Evolutionary conservation across 2,113 vertebrate species (phyloP).

Genomic region (Oriolus oriolus): DNA sequence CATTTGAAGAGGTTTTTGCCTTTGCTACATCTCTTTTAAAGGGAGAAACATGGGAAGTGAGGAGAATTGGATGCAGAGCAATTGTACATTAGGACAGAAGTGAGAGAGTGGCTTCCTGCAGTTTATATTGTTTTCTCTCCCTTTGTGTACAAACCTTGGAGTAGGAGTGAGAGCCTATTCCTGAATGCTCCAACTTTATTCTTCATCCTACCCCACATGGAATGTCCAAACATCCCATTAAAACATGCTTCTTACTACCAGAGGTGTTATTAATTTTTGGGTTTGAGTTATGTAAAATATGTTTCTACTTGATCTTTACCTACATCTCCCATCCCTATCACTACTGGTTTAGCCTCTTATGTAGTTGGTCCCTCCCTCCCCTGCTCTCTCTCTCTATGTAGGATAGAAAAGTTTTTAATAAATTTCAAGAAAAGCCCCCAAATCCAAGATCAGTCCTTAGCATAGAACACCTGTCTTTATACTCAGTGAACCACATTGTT

Average conservation of each 20-base stretch:
- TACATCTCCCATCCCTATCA: neutral
- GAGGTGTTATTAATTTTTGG: neutral
- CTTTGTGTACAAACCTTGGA: neutral
- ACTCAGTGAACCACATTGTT: neutral
- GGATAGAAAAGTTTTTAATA: neutral
- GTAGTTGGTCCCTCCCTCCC: neutral
- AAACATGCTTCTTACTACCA: neutral
- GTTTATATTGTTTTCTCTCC: neutral
- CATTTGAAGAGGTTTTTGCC: neutral
- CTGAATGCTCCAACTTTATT: neutral
- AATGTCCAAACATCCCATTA: neutral
- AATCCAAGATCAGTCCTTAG: neutral
- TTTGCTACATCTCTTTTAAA: neutral
- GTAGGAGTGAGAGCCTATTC: neutral
- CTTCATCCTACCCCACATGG: neutral
- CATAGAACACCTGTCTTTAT: neutral
- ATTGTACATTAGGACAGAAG: neutral
- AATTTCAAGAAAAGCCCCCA: neutral
- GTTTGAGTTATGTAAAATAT: neutral
- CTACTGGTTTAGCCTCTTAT: neutral
- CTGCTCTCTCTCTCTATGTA: neutral
- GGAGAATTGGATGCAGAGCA: neutral
- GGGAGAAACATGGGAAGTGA: neutral
- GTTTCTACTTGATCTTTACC: neutral
- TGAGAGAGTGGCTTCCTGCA: neutral